These are phyloP conservation scores for Malurus cyaneus DNA, from an alignment of 2,113 vertebrate species.

Conservation along the genomic window DNA sequence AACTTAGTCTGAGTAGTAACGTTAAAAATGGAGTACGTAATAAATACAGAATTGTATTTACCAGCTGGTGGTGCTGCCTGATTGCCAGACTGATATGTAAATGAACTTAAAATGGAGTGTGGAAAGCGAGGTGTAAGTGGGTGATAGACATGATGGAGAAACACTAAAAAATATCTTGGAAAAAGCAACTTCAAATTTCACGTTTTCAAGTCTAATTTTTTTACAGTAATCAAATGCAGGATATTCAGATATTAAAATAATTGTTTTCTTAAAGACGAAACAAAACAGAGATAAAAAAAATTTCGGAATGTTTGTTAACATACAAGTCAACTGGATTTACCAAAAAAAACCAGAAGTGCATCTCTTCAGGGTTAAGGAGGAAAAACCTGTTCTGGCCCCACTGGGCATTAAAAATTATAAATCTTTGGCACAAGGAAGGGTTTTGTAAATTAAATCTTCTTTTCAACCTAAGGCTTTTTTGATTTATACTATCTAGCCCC, in stretches of 20 bases:
- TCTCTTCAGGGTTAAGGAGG: neutral
- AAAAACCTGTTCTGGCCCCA: neutral
- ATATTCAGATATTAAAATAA: neutral
- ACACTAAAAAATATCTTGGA: neutral
- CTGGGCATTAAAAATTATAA: constrained; percentile 54
- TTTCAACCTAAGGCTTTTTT: constrained; percentile 53
- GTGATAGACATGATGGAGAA: neutral
- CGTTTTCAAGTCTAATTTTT: neutral
- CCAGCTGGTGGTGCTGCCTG: neutral
- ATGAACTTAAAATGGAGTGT: neutral
- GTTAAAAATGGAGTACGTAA: neutral
- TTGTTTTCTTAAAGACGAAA: neutral
- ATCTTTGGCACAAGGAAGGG: constrained; percentile 46
- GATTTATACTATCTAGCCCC: constrained; percentile 64
- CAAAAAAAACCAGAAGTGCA: neutral
- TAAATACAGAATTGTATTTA: neutral
- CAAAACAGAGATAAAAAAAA: neutral
- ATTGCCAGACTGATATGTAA: neutral
- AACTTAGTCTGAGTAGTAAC: neutral
- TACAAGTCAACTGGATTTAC: neutral
- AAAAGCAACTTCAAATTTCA: neutral
- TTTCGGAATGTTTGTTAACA: neutral
- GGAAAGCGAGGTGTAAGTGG: neutral
- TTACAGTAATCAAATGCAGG: neutral
- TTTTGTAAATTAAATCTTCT: constrained; percentile 67